Conservation (phyloP, 2,888 invertebrate species). For the Scaptomyza flava region DNA sequence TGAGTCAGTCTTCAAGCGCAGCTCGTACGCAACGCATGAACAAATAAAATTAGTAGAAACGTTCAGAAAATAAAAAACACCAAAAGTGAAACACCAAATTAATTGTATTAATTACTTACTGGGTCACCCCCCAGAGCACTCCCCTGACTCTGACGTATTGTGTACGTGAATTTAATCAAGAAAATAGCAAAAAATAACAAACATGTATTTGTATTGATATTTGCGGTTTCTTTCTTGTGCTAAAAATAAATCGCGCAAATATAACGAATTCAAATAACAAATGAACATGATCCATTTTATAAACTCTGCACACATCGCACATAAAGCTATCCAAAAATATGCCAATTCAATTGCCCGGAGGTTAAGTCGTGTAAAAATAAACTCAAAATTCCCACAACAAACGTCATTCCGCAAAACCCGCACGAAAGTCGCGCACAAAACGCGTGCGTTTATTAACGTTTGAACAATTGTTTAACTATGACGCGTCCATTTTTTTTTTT, state of each 20-base stretch:
- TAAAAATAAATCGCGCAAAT: constrained; percentile 52
- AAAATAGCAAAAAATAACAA: constrained; percentile 24
- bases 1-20: constrained; percentile 80
- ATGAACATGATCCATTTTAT: constrained; percentile 42
- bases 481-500: constrained; percentile 55
- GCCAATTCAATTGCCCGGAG: constrained; percentile 44
- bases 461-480: constrained; percentile 36
- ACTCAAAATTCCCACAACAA: constrained; percentile 26
- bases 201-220: constrained; percentile 56
- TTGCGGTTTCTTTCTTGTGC: constrained; percentile 34
- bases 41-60: not conserved
- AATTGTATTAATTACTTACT: constrained; percentile 25
- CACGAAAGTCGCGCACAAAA: constrained; percentile 26
- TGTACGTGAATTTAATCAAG: constrained; percentile 34
- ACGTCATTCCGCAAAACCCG: constrained; percentile 55
- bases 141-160: constrained; percentile 3
- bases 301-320: constrained; percentile 42
- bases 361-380: constrained; percentile 47
- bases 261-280: constrained; percentile 27
- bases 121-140: constrained; percentile 1
- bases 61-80: constrained; percentile 11
- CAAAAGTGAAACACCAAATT: constrained; percentile 8
- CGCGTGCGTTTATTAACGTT: constrained; percentile 40
- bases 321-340: constrained; percentile 42
- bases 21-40: constrained; percentile 65